Conservation (phyloP, 2,888 invertebrate genomes). For the Netelia fuscicornis region DNA sequence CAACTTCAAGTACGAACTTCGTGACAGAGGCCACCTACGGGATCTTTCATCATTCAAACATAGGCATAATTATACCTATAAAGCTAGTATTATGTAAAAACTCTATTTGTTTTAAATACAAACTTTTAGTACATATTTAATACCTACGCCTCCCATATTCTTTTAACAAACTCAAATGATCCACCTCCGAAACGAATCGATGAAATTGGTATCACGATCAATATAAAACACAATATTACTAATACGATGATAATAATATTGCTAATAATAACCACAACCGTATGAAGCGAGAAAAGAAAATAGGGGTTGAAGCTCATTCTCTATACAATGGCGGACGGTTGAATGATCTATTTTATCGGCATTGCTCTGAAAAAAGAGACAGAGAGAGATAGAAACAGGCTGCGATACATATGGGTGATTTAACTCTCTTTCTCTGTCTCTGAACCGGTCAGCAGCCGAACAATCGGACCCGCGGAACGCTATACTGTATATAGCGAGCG, state of each 20-base stretch:
- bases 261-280: constrained; percentile 5
- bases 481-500: constrained; percentile 63
- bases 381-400: constrained; percentile 21
- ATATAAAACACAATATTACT: not conserved
- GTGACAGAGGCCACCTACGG: too few species aligned
- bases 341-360: constrained; percentile 66
- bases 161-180: too few species aligned
- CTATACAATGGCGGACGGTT: constrained; percentile 38
- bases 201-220: too few species aligned
- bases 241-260: constrained; percentile 21
- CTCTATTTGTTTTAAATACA: too few species aligned
- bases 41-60: too few species aligned
- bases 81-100: too few species aligned
- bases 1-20: too few species aligned
- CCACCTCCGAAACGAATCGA: too few species aligned
- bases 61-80: too few species aligned
- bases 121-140: too few species aligned
- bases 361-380: constrained; percentile 8
- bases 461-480: constrained; percentile 42
- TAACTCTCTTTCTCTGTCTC: constrained; percentile 55
- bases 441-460: constrained; percentile 50
- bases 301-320: constrained; percentile 1
- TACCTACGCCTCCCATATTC: too few species aligned
- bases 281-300: constrained; percentile 12
- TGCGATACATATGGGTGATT: constrained; percentile 47